phyloP scores from a whole-genome alignment of 2,113 vertebrate genomes.

The Chinchilla lanigera region DNA sequence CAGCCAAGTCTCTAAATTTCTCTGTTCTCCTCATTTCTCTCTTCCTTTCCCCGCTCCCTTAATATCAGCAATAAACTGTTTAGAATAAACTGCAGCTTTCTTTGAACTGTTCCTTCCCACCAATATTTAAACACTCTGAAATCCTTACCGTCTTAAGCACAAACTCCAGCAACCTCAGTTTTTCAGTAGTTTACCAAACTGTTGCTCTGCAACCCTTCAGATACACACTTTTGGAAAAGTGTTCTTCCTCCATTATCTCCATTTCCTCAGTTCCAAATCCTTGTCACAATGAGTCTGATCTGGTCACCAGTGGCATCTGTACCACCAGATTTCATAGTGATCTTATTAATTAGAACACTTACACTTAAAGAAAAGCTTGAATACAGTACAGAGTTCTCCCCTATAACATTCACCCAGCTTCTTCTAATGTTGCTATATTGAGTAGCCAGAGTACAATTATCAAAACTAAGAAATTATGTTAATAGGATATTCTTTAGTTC shows the following conservation, averaged over 20 bases:
- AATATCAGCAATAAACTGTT: background rate
- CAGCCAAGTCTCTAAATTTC: background rate
- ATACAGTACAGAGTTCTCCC: background rate
- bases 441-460: background rate
- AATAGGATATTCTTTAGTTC: background rate
- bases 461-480: background rate
- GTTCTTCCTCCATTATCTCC: background rate
- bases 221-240: background rate
- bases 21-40: background rate
- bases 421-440: background rate
- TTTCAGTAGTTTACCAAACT: background rate
- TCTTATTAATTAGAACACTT: background rate
- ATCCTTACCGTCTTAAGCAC: background rate
- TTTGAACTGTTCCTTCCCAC: background rate
- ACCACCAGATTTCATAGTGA: background rate
- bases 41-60: background rate
- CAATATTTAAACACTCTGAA: background rate
- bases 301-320: background rate
- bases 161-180: background rate
- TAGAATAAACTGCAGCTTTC: background rate
- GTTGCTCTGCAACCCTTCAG: background rate
- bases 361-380: slow-evolving; percentile 14
- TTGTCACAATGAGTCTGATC: background rate
- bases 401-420: background rate
- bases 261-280: background rate